phyloP scores from a whole-genome alignment of 2,113 vertebrate species.

The Colaptes auratus region DNA sequence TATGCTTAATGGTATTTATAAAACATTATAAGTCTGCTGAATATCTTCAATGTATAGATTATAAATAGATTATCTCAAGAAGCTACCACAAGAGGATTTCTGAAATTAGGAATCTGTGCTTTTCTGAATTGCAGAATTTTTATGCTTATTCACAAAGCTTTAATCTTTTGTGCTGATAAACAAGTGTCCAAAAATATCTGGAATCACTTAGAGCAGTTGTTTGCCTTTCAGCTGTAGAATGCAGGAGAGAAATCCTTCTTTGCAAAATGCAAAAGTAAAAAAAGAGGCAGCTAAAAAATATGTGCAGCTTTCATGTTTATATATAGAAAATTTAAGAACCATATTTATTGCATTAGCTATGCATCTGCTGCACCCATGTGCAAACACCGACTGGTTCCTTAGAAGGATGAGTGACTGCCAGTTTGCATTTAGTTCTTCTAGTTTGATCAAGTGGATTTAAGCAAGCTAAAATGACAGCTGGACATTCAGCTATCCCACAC shows the following conservation, averaged over 20 bases:
- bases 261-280: background rate
- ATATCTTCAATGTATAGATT: constrained; percentile 6
- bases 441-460: constrained; percentile 46
- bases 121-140: background rate
- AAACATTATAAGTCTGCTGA: constrained; percentile 1
- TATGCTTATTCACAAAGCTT: constrained; percentile 19
- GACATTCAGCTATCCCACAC: background rate
- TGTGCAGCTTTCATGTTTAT: background rate
- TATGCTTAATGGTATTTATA: background rate
- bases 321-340: constrained; percentile 20
- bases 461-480: constrained; percentile 48
- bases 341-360: constrained; percentile 36
- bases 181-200: background rate
- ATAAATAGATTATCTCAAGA: constrained; percentile 25
- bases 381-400: constrained; percentile 41
- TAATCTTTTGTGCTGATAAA: constrained; percentile 40
- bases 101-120: constrained; percentile 18
- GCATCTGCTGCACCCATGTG: background rate
- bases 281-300: background rate
- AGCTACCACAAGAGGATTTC: constrained; percentile 20
- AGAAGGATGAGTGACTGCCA: constrained; percentile 40
- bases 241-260: background rate
- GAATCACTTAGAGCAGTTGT: constrained; percentile 16
- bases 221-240: constrained; percentile 27
- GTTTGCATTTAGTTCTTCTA: constrained; percentile 23